Evolutionary conservation across 1,140 invertebrate genomes (phyloP).

Genomic region (Pogonomyrmex californicus): DNA sequence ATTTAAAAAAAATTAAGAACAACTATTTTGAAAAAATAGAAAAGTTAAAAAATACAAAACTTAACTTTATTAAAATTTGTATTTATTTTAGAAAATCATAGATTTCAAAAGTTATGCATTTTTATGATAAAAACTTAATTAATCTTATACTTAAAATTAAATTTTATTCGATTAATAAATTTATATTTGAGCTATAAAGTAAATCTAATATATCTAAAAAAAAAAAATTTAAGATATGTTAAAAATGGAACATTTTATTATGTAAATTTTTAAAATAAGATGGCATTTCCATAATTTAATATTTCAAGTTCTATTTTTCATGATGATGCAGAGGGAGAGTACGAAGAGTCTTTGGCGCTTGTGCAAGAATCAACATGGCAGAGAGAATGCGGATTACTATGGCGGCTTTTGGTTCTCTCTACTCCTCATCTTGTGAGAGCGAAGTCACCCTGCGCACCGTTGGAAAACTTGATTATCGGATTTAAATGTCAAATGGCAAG

Average conservation of each 20-base stretch:
- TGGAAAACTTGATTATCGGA: conserved; percentile 75
- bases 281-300: neutral
- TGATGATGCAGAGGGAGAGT: neutral
- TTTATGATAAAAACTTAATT: neutral
- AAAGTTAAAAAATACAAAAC: neutral
- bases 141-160: neutral
- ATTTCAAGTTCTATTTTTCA: neutral
- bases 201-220: conserved; percentile 75
- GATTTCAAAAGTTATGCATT: neutral
- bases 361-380: conserved; percentile 84
- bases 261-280: neutral
- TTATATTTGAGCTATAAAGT: neutral
- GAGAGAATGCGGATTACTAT: conserved; percentile 80
- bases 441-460: conserved; percentile 19
- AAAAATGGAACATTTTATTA: conserved; percentile 6
- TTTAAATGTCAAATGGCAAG: conserved; percentile 82
- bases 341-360: conserved; percentile 37
- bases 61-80: neutral
- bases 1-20: neutral
- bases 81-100: neutral
- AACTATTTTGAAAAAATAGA: too few species aligned
- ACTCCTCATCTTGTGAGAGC: conserved; percentile 21
- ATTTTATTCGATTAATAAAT: neutral
- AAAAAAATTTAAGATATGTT: conserved; percentile 64
- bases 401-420: conserved; percentile 73